Evolutionary conservation across 1,140 invertebrate genomes (phyloP).

Genomic region (Anastrepha obliqua): DNA sequence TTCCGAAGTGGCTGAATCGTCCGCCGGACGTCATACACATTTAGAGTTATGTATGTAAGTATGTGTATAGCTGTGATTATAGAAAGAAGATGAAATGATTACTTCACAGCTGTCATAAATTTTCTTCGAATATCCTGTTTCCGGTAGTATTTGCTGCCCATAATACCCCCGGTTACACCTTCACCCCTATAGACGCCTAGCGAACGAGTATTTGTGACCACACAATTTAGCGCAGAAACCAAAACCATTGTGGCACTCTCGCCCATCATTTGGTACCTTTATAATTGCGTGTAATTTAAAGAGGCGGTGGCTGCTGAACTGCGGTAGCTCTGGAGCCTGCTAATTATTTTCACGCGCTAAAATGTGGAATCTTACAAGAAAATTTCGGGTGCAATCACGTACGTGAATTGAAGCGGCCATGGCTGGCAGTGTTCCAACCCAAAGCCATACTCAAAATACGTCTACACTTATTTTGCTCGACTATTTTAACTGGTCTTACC

Average conservation of each 20-base stretch:
- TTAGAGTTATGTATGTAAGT: background rate
- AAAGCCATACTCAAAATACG: background rate
- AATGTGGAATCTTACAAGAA: background rate
- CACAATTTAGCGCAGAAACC: background rate
- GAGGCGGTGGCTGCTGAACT: background rate
- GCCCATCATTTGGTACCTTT: background rate
- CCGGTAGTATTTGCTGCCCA: background rate
- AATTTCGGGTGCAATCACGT: background rate
- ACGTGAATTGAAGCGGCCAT: background rate
- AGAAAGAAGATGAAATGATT: background rate
- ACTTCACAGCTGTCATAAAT: background rate
- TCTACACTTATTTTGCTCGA: background rate
- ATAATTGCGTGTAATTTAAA: background rate
- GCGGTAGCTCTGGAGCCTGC: background rate
- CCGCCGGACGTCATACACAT: background rate
- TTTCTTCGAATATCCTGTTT: background rate
- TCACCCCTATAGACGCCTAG: background rate
- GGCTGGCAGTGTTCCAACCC: background rate
- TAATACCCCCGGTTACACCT: background rate
- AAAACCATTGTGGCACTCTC: too few species aligned
- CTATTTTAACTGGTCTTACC: background rate
- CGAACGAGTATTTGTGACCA: background rate
- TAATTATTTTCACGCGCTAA: background rate
- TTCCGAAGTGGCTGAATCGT: background rate
- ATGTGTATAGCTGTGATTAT: background rate